Conservation (phyloP, 53 echinoderm and acorn worm species). For the Astropecten irregularis region DNA sequence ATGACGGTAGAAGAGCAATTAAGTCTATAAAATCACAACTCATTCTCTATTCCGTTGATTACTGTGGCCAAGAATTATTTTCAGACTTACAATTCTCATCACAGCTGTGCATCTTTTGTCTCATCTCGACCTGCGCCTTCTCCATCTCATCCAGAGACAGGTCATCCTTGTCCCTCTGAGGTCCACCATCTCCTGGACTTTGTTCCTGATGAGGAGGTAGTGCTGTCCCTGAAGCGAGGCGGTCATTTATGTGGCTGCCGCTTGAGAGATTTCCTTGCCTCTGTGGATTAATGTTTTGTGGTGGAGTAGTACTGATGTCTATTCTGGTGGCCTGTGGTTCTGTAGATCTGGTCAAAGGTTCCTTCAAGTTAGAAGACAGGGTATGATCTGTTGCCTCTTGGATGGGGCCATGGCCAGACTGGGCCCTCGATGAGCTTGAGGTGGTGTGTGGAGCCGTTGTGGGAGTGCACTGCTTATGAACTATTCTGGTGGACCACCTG, state of each 20-base stretch:
- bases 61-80: background rate
- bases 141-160: constrained; percentile 2
- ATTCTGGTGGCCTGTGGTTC: too few species aligned
- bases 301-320: too few species aligned
- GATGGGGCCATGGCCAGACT: too few species aligned
- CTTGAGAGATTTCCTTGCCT: too few species aligned
- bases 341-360: too few species aligned
- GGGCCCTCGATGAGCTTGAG: too few species aligned
- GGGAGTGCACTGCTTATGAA: too few species aligned
- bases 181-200: background rate
- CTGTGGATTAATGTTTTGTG: too few species aligned
- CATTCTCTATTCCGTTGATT: background rate
- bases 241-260: background rate
- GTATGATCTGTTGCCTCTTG: too few species aligned
- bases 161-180: constrained; percentile 11
- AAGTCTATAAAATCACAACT: background rate
- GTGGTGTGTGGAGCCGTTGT: too few species aligned
- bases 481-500: too few species aligned
- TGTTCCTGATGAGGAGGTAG: background rate
- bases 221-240: background rate
- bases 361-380: too few species aligned
- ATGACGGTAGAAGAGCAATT: background rate
- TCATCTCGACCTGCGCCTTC: constrained; percentile 26
- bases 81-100: background rate
- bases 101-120: background rate